Base-by-base conservation (phyloP, 1,140 invertebrate genomes). In the Drosophila asahinai region DNA sequence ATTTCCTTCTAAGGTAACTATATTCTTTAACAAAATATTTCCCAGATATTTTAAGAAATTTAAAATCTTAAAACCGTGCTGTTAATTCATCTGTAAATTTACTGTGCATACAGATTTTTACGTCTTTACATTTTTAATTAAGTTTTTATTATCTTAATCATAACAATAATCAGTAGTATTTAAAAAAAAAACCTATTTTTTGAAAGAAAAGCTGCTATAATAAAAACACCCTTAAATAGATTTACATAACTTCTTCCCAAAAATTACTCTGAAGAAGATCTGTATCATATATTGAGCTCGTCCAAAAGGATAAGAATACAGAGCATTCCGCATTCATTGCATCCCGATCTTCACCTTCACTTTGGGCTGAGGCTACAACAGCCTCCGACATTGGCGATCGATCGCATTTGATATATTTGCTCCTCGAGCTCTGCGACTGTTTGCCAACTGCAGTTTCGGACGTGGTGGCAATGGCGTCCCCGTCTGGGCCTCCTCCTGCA, bases 401-500 rank as follows among this genome's bases (percentile, higher is more conserved):
- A 91, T 91, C 87, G 83, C 87, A 81, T 91, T 91, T 91, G 87
- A 91, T 91, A 91, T 91, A 91, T 91, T 91, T 83, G 87, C 87
- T 81, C 77, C 83, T 83, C 87, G 71, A 86, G 80, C 80, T 78
- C 38, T 40, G 61, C 72, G 74, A 67, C 76, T 67, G 62, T 54
- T 59, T 78, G 52, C 60, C 72, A 60, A 51, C 45, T 70, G 66
- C 70, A 61, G 67, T 60, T 68, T 64, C 48, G 78, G 60, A 64
- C 52, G 66, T 80, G 58, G 64, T 77, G 80, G 83, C 76, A 81
- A 84, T 87, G 84, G 84, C 84, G 81, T 83, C 72, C 79, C 78
- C 81, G 47, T 42, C 43, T 14, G 38, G 22, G 30, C 38, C 49
- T 25, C 64, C 64, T 22, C 49, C 73, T 80, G 61, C 67, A 49